phyloP scores from a whole-genome alignment of 1,140 invertebrate genomes.

The Asbolus verrucosus region DNA sequence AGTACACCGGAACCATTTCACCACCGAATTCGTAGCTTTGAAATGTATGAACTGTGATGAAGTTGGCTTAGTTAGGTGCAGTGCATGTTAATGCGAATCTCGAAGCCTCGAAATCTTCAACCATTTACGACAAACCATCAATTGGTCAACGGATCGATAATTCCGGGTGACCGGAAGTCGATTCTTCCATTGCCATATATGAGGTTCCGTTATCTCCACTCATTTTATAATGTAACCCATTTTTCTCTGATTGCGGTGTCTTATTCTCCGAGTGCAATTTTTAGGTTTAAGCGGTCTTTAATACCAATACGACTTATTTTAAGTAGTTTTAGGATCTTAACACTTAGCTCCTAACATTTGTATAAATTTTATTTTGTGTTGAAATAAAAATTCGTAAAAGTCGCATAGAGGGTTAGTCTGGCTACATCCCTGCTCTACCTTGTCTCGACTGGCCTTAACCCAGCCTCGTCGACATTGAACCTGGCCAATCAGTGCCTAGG shows the following conservation, averaged over 20 bases:
- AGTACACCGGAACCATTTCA: constrained; percentile 92
- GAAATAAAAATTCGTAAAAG: constrained; percentile 33
- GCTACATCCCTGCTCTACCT: constrained; percentile 51
- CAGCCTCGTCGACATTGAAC: constrained; percentile 67
- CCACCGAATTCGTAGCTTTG: constrained; percentile 92
- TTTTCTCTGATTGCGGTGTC: neutral
- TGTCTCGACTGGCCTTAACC: constrained; percentile 65
- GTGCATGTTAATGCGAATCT: constrained; percentile 72
- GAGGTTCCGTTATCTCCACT: constrained; percentile 9
- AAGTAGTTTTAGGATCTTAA: constrained; percentile 16
- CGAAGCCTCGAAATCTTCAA: constrained; percentile 1
- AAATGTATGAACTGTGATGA: constrained; percentile 97
- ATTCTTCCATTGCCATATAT: constrained; percentile 11
- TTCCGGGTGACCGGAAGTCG: constrained; percentile 19
- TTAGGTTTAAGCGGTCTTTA: constrained; percentile 1
- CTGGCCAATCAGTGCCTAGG: constrained; percentile 61
- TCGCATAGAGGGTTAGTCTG: constrained; percentile 43
- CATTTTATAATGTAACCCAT: neutral
- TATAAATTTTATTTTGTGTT: constrained; percentile 43
- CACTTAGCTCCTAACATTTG: constrained; percentile 3
- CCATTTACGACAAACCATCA: too few relatives aligned
- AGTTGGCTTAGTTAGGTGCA: constrained; percentile 90
- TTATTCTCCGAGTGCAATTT: constrained; percentile 23
- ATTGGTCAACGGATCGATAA: constrained; percentile 9
- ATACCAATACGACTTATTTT: constrained; percentile 37